Base-by-base conservation (phyloP, 1,140 invertebrate species). In the Zaprionus taronus region DNA sequence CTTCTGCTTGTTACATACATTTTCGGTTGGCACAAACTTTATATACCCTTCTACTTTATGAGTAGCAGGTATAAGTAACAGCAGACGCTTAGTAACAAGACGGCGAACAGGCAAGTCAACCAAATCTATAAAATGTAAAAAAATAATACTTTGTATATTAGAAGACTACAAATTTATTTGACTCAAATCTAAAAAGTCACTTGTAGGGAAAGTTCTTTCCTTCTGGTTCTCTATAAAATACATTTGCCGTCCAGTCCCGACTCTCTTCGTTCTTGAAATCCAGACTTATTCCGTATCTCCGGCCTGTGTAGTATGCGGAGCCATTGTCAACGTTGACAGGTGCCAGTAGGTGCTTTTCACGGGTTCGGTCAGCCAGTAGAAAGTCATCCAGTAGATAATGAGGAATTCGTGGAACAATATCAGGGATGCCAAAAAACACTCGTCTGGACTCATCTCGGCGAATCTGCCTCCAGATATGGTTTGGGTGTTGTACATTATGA, bases 331-430 rank as follows among this genome's bases (percentile, higher is more conserved):
- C 28, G 7, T 31, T 31, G 28, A 31, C 28, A 31, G 6, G 6
- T 31, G 28, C 28, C 28, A 31, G 28, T 7, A 31, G 28, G 1
- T 2, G 7, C 28, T 31, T 2, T 2, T 1, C 28, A 31, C 28
- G 28, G 2, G 28, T 31, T 31, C 28, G 7, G 1, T 31, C 1
- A 7, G 0, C 28, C 74, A 80, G n/a, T 72, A 91, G 47, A 90
- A 85, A 1, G 89, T 90, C 20, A 91, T 9, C 84, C 90, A 91
- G 47, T 69, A 84, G 12, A 91, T 77, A 12, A 91, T 67, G 6
- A 82, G 78, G 26, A 91, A 85, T 51, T 91, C 89, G 22, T 91
- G 84, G n/a, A 91, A 91, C 0, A 91, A 58, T 44, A 91, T 91
- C 0, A 91, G 26, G 0, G 90, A 81, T 12, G 51, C 89, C 36